Evolutionary conservation across 2,888 invertebrate species (phyloP).

Genomic region (Brachyptera putata): DNA sequence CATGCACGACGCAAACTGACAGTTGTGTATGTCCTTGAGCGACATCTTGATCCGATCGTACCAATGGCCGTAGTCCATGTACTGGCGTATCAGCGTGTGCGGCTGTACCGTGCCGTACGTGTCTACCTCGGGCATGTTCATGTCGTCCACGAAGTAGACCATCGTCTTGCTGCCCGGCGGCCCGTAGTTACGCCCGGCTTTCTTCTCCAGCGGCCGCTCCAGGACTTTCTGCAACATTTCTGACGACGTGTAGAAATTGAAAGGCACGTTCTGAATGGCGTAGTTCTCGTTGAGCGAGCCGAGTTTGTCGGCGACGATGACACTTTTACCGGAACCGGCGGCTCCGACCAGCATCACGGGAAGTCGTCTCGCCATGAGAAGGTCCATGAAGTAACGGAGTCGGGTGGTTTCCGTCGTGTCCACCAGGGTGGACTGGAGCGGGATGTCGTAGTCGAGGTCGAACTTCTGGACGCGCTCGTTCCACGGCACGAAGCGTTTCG

Average conservation of each 20-base stretch:
- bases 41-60: constrained; percentile 84
- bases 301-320: constrained; percentile 82
- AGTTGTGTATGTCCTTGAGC: constrained; percentile 86
- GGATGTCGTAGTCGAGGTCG: constrained; percentile 80
- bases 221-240: constrained; percentile 84
- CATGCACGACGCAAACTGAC: constrained; percentile 94
- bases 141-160: constrained; percentile 92
- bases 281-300: constrained; percentile 68
- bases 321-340: constrained; percentile 89
- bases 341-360: constrained; percentile 88
- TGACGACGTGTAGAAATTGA: constrained; percentile 93
- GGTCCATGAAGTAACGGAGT: constrained; percentile 80
- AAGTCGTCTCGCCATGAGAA: constrained; percentile 68
- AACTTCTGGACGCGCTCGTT: constrained; percentile 72
- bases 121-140: constrained; percentile 97
- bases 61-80: constrained; percentile 93
- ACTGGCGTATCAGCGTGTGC: constrained; percentile 87
- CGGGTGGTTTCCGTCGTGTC: constrained; percentile 87
- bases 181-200: constrained; percentile 89
- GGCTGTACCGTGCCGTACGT: constrained; percentile 92
- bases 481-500: constrained; percentile 85
- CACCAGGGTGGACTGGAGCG: constrained; percentile 81
- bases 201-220: constrained; percentile 91
- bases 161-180: constrained; percentile 90
- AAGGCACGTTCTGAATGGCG: constrained; percentile 82